Conservation (phyloP, 2,888 invertebrate species). For the Lycocerus yunnanus region DNA sequence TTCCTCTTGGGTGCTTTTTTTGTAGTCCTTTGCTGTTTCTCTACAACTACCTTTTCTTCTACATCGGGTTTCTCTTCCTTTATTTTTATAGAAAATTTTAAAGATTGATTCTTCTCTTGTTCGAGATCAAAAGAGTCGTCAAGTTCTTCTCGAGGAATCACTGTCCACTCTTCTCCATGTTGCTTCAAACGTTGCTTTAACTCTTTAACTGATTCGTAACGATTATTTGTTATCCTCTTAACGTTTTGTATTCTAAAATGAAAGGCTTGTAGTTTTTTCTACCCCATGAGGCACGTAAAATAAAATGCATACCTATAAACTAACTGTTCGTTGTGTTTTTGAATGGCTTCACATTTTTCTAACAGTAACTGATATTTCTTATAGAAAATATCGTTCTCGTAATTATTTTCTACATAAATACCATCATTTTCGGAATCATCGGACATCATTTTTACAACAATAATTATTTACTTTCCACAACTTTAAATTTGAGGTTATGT, state of each 20-base stretch:
- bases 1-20: slow-evolving; percentile 62
- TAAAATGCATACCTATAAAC: slow-evolving; percentile 62
- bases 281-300: background rate
- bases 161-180: slow-evolving; percentile 71
- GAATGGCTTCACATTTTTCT: slow-evolving; percentile 75
- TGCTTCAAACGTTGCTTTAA: slow-evolving; percentile 70
- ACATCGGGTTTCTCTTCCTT: slow-evolving; percentile 19
- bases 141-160: slow-evolving; percentile 46
- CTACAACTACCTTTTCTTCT: slow-evolving; percentile 40
- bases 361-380: slow-evolving; percentile 74
- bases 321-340: slow-evolving; percentile 77
- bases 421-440: slow-evolving; percentile 65
- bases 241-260: slow-evolving; percentile 69
- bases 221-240: slow-evolving; percentile 69
- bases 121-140: slow-evolving; percentile 41
- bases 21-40: slow-evolving; percentile 41
- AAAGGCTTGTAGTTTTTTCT: background rate
- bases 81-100: slow-evolving; percentile 13
- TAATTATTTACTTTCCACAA: background rate
- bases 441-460: slow-evolving; percentile 57
- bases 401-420: slow-evolving; percentile 52
- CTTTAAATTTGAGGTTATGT: background rate
- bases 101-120: slow-evolving; percentile 30
- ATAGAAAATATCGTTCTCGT: slow-evolving; percentile 71
- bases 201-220: slow-evolving; percentile 71